phyloP scores from a whole-genome alignment of 2,797 vertebrate genomes.

The Cheirogaleus major region DNA sequence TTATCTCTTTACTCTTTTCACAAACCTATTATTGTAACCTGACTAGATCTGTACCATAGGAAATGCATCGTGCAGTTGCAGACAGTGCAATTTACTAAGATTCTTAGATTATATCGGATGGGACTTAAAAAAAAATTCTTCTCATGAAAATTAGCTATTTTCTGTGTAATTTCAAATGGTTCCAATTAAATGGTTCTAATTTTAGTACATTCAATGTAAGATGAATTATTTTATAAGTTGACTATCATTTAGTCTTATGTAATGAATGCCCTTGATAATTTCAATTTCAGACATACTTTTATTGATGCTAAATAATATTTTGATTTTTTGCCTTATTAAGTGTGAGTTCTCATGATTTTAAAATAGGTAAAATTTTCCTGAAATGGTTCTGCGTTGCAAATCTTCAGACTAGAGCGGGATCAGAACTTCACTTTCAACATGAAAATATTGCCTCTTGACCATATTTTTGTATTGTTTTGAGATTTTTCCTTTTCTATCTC shows the following conservation, averaged over 20 bases:
- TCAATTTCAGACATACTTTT: constrained; percentile 13
- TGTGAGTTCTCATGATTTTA: background rate
- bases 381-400: background rate
- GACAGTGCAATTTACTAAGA: background rate
- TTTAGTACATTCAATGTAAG: background rate
- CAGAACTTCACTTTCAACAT: background rate
- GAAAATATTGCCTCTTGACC: background rate
- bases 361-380: background rate
- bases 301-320: constrained; percentile 12
- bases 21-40: background rate
- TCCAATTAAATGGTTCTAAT: background rate
- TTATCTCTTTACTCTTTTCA: background rate
- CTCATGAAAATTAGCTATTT: constrained; percentile 29
- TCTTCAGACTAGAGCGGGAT: background rate
- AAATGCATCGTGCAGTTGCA: background rate
- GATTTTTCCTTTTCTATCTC: background rate
- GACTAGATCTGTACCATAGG: background rate
- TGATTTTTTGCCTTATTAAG: background rate
- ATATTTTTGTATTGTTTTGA: constrained; percentile 6
- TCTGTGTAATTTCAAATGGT: background rate
- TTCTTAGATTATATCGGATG: background rate
- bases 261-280: background rate
- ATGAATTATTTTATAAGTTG: background rate
- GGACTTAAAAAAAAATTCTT: background rate
- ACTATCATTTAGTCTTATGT: background rate